These are phyloP conservation scores for Halictus ligatus DNA, from an alignment of 2,888 invertebrate species.

Conservation along the genomic window DNA sequence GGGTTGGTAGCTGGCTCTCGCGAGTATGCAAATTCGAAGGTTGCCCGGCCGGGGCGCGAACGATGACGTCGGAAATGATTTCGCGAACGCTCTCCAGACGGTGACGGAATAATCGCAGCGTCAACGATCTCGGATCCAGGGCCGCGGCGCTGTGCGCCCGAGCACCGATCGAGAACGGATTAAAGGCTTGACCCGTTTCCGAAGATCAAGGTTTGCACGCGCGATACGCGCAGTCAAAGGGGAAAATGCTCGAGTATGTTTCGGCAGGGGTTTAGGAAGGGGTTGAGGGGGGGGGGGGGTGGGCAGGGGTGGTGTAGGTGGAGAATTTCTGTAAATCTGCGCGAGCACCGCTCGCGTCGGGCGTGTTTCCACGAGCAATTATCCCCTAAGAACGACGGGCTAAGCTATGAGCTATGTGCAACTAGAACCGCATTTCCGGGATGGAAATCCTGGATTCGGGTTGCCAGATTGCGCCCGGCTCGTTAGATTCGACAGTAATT, in stretches of 20 bases:
- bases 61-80: conserved; percentile 18
- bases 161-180: conserved; percentile 25
- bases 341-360: neutral
- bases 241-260: neutral
- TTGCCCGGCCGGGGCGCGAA: neutral
- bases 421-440: conserved; percentile 33
- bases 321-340: conserved; percentile 5
- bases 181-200: conserved; percentile 24
- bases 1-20: neutral
- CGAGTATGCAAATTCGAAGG: neutral
- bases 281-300: too few relatives aligned
- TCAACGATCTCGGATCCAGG: conserved; percentile 24
- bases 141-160: neutral
- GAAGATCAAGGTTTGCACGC: neutral
- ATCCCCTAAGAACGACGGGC: conserved; percentile 35
- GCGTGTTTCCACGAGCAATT: conserved; percentile 21
- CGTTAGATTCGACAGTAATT: conserved; percentile 56
- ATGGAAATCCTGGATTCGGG: conserved; percentile 49
- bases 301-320: neutral
- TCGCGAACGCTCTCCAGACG: conserved; percentile 28
- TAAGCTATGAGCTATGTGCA: conserved; percentile 35
- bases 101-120: conserved; percentile 52
- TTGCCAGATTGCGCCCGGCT: conserved; percentile 41
- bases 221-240: neutral
- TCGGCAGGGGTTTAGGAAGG: neutral